Base-by-base conservation (phyloP, 2,797 vertebrate genomes). In the Hydrocynus forskahlii region DNA sequence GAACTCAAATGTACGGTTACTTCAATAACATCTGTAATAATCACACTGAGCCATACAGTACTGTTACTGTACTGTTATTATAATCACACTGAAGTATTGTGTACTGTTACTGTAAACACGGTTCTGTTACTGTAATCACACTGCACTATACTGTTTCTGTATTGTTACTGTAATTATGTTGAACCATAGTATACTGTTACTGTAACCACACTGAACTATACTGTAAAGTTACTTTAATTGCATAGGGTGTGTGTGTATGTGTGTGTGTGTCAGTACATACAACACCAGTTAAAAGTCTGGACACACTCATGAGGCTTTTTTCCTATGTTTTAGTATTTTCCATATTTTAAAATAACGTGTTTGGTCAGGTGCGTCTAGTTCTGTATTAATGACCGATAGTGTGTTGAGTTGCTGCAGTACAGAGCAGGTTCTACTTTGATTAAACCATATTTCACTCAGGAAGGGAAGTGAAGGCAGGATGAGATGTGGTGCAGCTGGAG, bases 381-480 rank as follows among this genome's bases (percentile, higher is more conserved):
- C 35, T 2, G 35, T 35, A 35, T 35, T 35, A 35, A 35, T 35
- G 35, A 35, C 35, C 4, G 35, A 35, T 4, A 35, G 35, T 35
- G 4, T 35, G 35, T 35, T 35, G 35, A 35, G 2, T 35, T 35
- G 35, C 35, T 35, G 35, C 35, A 35, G 35, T 35, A 35, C 35
- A 35, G 12, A 48, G 1, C 45, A 48, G 45, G 45, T 45, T 25
- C n/a, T 1, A 23, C 1, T 84, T 75, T 35, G 76, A 59, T 50
- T 64, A 50, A 91, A 90, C 92, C 92, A 93, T 90, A 92, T 94
- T 94, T 94, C 84, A 88, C 92, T 93, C 91, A 91, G 88, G 83
- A 66, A 89, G 81, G 86, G 87, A 64, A 89, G 79, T 88, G 88
- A 87, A 88, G 35, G 23, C 0, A 89, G 88, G 80, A 84, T 88